Base-by-base conservation (phyloP, 2,888 invertebrate species). In the Laothoe populi region DNA sequence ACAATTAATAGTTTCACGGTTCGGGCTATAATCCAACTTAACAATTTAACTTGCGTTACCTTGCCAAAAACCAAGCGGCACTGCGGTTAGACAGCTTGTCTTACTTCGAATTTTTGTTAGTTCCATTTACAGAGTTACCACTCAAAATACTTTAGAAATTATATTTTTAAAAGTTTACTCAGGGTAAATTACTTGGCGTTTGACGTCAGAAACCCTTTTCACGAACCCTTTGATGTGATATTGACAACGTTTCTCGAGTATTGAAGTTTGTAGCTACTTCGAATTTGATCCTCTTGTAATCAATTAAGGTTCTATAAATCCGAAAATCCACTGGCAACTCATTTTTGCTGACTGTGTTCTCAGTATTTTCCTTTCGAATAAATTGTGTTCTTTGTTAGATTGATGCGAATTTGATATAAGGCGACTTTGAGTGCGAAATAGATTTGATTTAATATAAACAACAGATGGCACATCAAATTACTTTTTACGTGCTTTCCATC, bases 61-160 rank as follows among this genome's bases (percentile, higher is more conserved):
- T 11, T 60, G 40, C 16, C 49, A 53, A 40, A 40, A 60, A 42
- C 38, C 19, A 60, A 40, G 48, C 35, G 19, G 24, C n/a, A 11
- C 1, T 49, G 23, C 19, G 60, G 23, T 42, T 53, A 42, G 60
- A 60, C 60, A 66, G 49, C 49, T 57, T 63, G 65, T 63, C 61
- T 48, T 63, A 65, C 61, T 59, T 63, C 40, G 8, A 49, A 45
- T 53, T 57, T 61, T 63, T 59, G 57, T 38, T n/a, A 62, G 53
- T 53, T 35, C 31, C 10, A 11, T 35, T 35, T 53, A 31, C 26
- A 31, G 49, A 53, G 16, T 53, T 4, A 35, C 31, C 31, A 19
- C 23, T n/a, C 19, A 11, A n/a, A 19, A 19, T 31, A 31, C 31
- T 46, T 49, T 35, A 19, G 35, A n/a, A 44, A 19, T 19, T 44